phyloP scores from a whole-genome alignment of 2,888 invertebrate genomes.

The Cyaniris semiargus region DNA sequence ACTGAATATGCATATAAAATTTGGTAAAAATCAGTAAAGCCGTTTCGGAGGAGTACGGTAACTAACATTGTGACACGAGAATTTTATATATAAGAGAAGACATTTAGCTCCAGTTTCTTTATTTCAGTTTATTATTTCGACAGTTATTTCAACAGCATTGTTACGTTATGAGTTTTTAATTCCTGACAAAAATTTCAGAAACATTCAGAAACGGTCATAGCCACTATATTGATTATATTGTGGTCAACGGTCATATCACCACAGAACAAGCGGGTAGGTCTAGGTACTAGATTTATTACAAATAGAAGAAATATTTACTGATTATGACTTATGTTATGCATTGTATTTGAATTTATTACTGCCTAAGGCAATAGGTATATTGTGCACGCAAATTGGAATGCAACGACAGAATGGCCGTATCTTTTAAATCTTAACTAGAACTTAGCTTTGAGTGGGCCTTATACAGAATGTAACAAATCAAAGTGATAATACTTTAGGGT shows the following conservation, averaged over 20 bases:
- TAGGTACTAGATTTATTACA: not conserved
- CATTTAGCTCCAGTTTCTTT: too few species aligned
- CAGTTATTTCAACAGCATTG: too few species aligned
- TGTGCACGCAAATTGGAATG: constrained; percentile 26
- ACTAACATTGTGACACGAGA: too few species aligned
- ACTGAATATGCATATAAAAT: too few species aligned
- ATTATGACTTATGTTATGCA: constrained; percentile 20
- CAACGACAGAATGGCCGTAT: constrained; percentile 1
- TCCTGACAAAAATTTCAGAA: too few species aligned
- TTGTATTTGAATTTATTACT: constrained; percentile 21
- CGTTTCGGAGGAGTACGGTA: too few species aligned
- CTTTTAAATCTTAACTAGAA: constrained; percentile 22
- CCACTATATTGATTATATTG: not conserved
- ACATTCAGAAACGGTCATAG: too few species aligned
- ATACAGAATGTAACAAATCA: not conserved
- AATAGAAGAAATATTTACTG: constrained; percentile 10
- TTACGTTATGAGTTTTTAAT: too few species aligned
- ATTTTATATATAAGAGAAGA: too few species aligned
- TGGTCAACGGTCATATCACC: not conserved
- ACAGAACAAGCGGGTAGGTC: not conserved
- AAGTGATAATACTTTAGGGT: too few species aligned
- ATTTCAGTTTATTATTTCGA: too few species aligned
- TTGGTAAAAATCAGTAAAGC: too few species aligned
- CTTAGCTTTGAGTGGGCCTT: not conserved
- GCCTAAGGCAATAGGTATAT: constrained; percentile 4